Percentiles rank a stretch among this genome's conserved stretches.
phyloP scores from a whole-genome alignment of 53 echinoderm and acorn worm species.

The Holothuria leucospilota region DNA sequence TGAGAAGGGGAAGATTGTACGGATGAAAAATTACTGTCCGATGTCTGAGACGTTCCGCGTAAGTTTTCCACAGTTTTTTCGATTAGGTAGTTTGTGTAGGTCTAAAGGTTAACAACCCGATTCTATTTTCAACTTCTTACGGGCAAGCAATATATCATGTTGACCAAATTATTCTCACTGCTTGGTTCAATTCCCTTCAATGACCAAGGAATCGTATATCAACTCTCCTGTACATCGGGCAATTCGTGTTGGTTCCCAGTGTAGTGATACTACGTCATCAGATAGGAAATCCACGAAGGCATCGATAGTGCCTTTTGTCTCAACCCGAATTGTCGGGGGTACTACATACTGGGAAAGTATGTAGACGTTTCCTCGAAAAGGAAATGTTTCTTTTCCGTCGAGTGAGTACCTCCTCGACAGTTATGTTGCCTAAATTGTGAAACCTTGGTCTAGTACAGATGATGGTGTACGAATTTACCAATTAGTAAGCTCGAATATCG shows the following conservation, averaged over 20 bases:
- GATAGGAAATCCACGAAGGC: constrained; percentile 2
- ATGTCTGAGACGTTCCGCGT: neutral
- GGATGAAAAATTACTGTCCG: neutral
- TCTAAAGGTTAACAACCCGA: neutral
- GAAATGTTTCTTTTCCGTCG: constrained; percentile 50
- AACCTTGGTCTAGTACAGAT: constrained; percentile 62
- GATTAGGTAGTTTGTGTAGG: constrained; percentile 1
- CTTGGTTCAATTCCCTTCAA: neutral
- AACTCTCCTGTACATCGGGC: neutral
- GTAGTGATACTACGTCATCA: constrained; percentile 29
- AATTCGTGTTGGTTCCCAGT: constrained; percentile 43
- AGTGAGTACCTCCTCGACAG: constrained; percentile 59
- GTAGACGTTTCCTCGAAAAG: constrained; percentile 64
- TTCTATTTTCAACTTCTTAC: neutral
- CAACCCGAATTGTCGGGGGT: constrained; percentile 26
- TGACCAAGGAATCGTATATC: neutral
- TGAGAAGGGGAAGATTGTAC: neutral
- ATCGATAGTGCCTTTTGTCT: neutral
- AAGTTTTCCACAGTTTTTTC: neutral
- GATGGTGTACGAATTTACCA: constrained; percentile 40
- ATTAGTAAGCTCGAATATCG: constrained; percentile 40
- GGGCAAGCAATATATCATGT: neutral
- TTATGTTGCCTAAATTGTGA: constrained; percentile 42
- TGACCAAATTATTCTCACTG: neutral
- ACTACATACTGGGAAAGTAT: constrained; percentile 60